phyloP scores from a whole-genome alignment of 1,140 invertebrate genomes.

The Cydia fagiglandana region DNA sequence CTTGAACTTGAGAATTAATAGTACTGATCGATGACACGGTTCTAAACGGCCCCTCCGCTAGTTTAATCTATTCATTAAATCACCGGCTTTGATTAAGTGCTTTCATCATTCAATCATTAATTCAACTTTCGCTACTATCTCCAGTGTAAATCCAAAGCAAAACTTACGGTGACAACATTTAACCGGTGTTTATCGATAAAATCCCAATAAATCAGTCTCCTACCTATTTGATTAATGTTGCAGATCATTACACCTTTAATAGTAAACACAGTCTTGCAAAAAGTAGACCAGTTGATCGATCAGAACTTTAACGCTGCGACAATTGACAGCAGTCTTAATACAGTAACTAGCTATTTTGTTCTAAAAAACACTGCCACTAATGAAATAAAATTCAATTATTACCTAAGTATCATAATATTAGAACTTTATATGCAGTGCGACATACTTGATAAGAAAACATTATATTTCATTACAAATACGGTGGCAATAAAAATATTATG shows the following conservation, averaged over 20 bases:
- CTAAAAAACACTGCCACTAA: not conserved
- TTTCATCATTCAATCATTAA: slow-evolving; percentile 24
- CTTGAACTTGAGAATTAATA: not conserved
- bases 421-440: not conserved
- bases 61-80: slow-evolving; percentile 29
- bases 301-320: not conserved
- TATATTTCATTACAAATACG: slow-evolving; percentile 21
- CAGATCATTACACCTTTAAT: slow-evolving; percentile 21
- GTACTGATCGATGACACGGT: not conserved
- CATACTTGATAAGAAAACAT: slow-evolving; percentile 7
- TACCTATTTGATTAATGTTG: slow-evolving; percentile 26
- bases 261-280: slow-evolving; percentile 9
- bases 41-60: slow-evolving; percentile 9
- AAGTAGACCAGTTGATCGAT: slow-evolving; percentile 23
- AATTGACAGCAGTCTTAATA: not conserved
- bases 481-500: slow-evolving; percentile 9
- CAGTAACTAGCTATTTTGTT: not conserved
- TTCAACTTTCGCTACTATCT: slow-evolving; percentile 28
- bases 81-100: slow-evolving; percentile 19
- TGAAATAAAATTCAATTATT: no score
- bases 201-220: slow-evolving; percentile 26
- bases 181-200: slow-evolving; percentile 26
- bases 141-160: slow-evolving; percentile 19
- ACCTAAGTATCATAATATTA: not conserved
- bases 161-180: slow-evolving; percentile 28